A percentile compares a stretch with the other conserved stretches of the same genome.
Conservation (phyloP, 2,113 vertebrate species). For the Cathartes aura region DNA sequence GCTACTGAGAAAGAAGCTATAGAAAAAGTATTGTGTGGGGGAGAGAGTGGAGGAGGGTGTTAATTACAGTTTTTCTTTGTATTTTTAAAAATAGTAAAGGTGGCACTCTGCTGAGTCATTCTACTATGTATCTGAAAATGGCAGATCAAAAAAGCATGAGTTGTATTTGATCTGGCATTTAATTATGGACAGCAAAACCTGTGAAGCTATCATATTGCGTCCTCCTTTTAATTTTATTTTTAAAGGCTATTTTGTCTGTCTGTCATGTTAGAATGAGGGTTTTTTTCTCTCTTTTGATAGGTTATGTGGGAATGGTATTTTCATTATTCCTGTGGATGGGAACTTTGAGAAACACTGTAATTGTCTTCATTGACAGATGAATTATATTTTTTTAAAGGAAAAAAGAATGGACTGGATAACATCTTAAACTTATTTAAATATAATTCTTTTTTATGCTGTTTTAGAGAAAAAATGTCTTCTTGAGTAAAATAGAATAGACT, state of each 20-base stretch:
- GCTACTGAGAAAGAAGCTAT: conserved; percentile 13
- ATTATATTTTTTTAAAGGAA: background rate
- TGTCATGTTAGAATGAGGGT: background rate
- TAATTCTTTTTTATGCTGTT: background rate
- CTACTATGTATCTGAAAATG: background rate
- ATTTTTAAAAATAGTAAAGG: background rate
- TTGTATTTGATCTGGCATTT: conserved; percentile 5
- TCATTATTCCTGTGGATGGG: background rate
- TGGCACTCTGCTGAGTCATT: conserved; percentile 22
- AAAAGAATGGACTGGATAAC: background rate
- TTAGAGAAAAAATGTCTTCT: background rate
- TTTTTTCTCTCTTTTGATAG: background rate
- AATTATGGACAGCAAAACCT: background rate
- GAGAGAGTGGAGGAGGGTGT: conserved; percentile 15
- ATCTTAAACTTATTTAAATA: conserved; percentile 53
- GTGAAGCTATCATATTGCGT: conserved; percentile 2
- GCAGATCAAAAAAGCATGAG: background rate
- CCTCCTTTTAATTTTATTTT: background rate
- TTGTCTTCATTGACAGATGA: conserved; percentile 15
- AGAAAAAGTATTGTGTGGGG: conserved; percentile 17
- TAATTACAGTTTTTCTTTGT: background rate
- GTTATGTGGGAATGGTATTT: background rate
- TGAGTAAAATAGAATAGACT: conserved; percentile 6
- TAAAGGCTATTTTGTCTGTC: background rate
- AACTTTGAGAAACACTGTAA: background rate